Base-by-base conservation (phyloP, 2,113 vertebrate genomes). In the Psittacula cyanocephala region DNA sequence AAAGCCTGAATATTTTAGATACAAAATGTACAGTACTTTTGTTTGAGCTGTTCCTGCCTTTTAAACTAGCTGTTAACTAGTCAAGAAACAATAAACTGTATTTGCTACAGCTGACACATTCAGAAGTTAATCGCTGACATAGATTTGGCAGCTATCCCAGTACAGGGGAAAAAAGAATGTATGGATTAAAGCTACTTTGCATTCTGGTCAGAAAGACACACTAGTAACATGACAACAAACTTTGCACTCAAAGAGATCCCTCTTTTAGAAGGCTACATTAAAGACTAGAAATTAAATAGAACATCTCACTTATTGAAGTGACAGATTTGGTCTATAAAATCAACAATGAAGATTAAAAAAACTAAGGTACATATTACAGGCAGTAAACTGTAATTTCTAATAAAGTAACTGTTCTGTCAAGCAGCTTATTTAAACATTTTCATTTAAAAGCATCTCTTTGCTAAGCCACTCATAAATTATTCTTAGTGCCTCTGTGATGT, bases 171-270 rank as follows among this genome's bases (percentile, higher is more conserved):
- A 97, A 98, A 98, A 97, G 96, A 97, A 98, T 90, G 97, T 98
- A 98, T 98, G 97, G 97, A 98, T 98, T 97, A 90, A 81, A 97
- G 94, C 96, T 97, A 96, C 98, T 98, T 98, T 91, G 91, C 96
- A 98, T 98, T 97, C 98, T 82, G 72, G 96, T 97, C 98, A 98
- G 95, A 97, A 97, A 78, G 86, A 76, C 81, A 55, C 89, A 95
- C 91, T 69, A 96, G 96, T 97, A 98, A 97, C 97, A 96, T 89
- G 88, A 98, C 97, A 98, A 97, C n/a, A 6, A 96, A 96, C 97
- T 97, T 97, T 96, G 92, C 95, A 97, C 93, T 97, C 93, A 92
- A 79, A 98, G 97, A 97, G 95, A 95, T 93, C 87, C 71, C 50
- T 97, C 97, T 96, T 97, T 96, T 92, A 95, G 50, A 67, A 63